Conservation (phyloP, 2,113 vertebrate genomes). For the Muntiacus muntjak region DNA sequence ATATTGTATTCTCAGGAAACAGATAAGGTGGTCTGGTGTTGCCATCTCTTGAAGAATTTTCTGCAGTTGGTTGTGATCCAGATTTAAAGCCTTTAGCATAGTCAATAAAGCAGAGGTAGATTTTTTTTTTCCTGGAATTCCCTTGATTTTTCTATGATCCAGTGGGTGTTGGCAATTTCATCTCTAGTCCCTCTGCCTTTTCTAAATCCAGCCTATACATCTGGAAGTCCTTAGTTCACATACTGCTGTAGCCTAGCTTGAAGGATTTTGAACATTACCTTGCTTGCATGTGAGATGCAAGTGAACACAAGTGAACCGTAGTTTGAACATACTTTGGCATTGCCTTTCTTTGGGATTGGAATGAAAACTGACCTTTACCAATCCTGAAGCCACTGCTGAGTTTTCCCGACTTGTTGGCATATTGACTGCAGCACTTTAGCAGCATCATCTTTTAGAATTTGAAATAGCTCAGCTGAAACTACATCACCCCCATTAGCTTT, state of each 20-base stretch:
- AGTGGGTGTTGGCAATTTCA: not conserved
- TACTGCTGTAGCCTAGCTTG: not conserved
- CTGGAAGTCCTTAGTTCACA: not conserved
- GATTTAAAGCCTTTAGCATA: rapidly evolving
- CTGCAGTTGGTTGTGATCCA: not conserved
- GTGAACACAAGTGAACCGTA: not conserved
- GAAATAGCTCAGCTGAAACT: not conserved
- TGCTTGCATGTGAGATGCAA: not conserved
- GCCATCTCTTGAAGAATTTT: not conserved
- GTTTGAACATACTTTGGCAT: not conserved
- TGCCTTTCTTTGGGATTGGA: not conserved
- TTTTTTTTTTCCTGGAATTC: not conserved
- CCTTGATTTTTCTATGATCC: not conserved
- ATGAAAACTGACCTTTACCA: not conserved
- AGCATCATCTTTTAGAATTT: not conserved
- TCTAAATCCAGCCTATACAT: not conserved
- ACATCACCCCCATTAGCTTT: not conserved
- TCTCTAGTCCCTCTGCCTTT: not conserved
- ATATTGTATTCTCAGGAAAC: not conserved
- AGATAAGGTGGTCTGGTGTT: not conserved
- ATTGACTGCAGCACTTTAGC: not conserved
- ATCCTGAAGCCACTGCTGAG: not conserved
- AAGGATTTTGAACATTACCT: not conserved
- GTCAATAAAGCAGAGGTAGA: not conserved
- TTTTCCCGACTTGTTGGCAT: not conserved